These are phyloP conservation scores for Amitus sp. DNA, from an alignment of 2,888 invertebrate species.

Conservation along the genomic window DNA sequence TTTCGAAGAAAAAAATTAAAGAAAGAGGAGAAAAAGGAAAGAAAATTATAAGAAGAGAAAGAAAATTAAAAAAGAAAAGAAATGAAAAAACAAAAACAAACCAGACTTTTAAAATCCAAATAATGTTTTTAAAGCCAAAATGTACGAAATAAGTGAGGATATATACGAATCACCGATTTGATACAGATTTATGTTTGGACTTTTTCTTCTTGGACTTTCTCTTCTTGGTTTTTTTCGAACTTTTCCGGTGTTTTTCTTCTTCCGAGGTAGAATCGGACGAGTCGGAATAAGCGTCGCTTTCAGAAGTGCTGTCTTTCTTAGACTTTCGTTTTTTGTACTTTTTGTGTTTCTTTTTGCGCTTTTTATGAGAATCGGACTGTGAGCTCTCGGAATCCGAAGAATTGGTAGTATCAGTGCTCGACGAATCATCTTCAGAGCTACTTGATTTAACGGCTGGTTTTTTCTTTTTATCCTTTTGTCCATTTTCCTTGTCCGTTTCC, in stretches of 20 bases:
- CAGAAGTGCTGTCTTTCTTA: conserved; percentile 71
- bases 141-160: no score
- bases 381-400: conserved; percentile 66
- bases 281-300: conserved; percentile 73
- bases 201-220: conserved; percentile 80
- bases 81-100: no score
- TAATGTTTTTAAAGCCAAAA: neutral
- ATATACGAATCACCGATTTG: no score
- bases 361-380: conserved; percentile 66
- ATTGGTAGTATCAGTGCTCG: conserved; percentile 66
- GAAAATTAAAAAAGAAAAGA: no score
- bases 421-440: conserved; percentile 69
- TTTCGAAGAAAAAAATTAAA: no score
- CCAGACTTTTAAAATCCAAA: neutral
- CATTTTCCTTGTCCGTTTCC: no score
- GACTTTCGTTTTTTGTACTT: conserved; percentile 68
- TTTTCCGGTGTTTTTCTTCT: conserved; percentile 73
- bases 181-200: conserved; percentile 72
- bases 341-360: conserved; percentile 73
- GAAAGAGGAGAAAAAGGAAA: no score
- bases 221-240: conserved; percentile 73
- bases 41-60: no score
- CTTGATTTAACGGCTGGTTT: conserved; percentile 64
- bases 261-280: conserved; percentile 74
- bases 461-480: conserved; percentile 63